Conservation (phyloP, 2,113 vertebrate species). For the Dasyprocta punctata region DNA sequence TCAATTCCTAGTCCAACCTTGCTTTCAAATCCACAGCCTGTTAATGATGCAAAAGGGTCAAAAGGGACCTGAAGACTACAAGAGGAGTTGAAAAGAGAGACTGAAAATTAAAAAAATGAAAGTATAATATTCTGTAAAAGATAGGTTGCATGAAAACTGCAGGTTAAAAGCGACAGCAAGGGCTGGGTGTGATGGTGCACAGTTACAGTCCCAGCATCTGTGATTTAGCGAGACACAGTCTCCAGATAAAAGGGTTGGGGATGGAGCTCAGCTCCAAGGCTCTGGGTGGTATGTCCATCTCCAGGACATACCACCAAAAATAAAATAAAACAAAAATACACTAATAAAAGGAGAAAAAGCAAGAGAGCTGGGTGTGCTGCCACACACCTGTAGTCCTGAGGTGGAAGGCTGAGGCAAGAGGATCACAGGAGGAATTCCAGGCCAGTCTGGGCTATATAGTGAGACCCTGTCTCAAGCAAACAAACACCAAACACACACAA, state of each 20-base stretch:
- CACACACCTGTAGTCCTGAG: background rate
- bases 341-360: background rate
- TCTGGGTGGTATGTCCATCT: background rate
- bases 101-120: background rate
- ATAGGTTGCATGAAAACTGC: background rate
- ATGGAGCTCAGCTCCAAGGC: background rate
- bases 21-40: constrained; percentile 17
- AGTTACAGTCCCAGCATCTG: background rate
- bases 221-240: background rate
- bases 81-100: background rate
- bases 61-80: background rate
- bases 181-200: background rate
- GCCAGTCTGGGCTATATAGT: background rate
- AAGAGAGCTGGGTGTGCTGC: background rate
- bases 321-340: background rate
- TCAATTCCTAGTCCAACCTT: background rate
- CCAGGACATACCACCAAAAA: background rate
- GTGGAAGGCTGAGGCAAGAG: background rate
- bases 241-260: background rate
- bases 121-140: constrained; percentile 27
- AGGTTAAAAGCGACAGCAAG: constrained; percentile 3
- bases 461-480: background rate
- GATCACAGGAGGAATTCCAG: background rate
- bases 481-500: background rate
- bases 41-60: background rate